phyloP scores from a whole-genome alignment of 2,113 vertebrate species.

The Microtus montanus region DNA sequence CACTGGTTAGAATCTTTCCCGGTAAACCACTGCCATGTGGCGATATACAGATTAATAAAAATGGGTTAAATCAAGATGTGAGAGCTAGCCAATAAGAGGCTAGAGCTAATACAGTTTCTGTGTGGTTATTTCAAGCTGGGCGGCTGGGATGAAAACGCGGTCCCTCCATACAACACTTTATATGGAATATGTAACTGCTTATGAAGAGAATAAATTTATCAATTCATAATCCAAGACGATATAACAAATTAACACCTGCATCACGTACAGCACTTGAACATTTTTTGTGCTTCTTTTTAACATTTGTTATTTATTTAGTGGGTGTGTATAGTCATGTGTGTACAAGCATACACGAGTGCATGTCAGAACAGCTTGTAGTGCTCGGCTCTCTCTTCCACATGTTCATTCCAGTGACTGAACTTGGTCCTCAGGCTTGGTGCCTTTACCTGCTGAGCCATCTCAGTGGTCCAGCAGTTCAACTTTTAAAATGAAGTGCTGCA shows the following conservation, averaged over 20 bases:
- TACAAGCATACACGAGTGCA: background rate
- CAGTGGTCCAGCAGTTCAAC: background rate
- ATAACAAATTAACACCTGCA: background rate
- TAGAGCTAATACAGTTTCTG: too few species aligned
- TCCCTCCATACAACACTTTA: background rate
- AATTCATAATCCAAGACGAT: constrained; percentile 16
- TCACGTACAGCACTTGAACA: background rate
- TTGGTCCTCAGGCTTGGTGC: background rate
- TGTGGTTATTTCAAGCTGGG: too few species aligned
- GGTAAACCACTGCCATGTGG: too few species aligned
- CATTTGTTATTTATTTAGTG: background rate
- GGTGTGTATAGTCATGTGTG: background rate
- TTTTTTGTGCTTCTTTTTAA: background rate
- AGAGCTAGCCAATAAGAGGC: too few species aligned
- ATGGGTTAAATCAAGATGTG: too few species aligned
- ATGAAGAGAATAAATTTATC: background rate
- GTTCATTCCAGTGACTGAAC: background rate
- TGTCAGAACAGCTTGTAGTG: background rate
- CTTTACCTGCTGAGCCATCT: background rate
- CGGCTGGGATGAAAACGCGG: fast-evolving
- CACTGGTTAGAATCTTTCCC: too few species aligned
- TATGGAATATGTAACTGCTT: background rate
- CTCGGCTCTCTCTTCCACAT: background rate
- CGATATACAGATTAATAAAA: too few species aligned
- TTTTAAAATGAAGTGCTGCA: background rate